phyloP scores from a whole-genome alignment of 1,140 invertebrate species.

The Ladona fulva region DNA sequence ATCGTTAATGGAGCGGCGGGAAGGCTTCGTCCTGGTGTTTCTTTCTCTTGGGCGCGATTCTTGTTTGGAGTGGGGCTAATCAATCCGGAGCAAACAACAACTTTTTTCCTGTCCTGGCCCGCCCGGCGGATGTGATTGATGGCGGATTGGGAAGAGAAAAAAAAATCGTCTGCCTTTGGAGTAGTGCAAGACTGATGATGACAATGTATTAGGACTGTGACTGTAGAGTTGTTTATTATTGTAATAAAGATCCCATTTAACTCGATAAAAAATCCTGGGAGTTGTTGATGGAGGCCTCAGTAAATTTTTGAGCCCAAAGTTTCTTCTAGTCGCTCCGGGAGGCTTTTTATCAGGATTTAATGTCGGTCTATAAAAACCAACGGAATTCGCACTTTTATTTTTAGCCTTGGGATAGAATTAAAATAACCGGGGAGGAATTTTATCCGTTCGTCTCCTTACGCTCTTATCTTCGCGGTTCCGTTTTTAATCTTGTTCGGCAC shows the following conservation, averaged over 20 bases:
- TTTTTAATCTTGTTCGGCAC: too few species aligned
- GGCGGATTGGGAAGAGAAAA: neutral
- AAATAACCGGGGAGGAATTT: too few species aligned
- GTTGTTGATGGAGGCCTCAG: neutral
- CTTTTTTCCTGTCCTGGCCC: neutral
- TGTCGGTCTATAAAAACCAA: too few species aligned
- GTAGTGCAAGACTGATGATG: neutral
- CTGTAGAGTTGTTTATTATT: constrained; percentile 2
- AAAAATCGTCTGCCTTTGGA: neutral
- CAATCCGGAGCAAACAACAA: neutral
- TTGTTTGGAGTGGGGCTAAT: neutral
- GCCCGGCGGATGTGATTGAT: neutral
- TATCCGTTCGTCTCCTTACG: too few species aligned
- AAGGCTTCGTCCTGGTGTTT: too few species aligned
- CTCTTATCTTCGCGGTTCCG: too few species aligned
- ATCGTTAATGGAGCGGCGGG: too few species aligned
- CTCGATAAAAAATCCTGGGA: neutral
- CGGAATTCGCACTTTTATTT: too few species aligned
- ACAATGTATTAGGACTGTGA: neutral
- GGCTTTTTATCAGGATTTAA: too few species aligned
- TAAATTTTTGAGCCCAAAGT: neutral
- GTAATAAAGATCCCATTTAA: neutral
- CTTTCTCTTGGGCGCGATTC: neutral
- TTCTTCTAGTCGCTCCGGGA: too few species aligned
- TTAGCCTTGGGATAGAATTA: too few species aligned